A percentile compares a stretch with the other conserved stretches of the same genome.
Conservation (phyloP, 2,113 vertebrate genomes). For the Lota lota region DNA sequence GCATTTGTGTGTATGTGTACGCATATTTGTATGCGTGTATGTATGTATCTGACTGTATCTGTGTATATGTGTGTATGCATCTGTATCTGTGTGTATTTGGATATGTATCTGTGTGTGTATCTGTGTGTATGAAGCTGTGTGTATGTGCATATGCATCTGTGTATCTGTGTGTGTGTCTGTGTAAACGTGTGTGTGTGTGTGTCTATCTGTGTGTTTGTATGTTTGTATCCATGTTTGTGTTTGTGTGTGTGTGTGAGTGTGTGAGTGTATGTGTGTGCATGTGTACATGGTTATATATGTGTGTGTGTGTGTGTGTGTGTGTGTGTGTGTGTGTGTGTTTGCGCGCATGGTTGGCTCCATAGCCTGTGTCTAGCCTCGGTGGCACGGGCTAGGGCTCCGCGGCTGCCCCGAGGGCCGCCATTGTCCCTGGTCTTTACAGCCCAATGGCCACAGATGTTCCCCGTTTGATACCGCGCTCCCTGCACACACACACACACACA, state of each 20-base stretch:
- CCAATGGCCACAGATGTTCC: constrained; percentile 81
- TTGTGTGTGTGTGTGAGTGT: constrained; percentile 17
- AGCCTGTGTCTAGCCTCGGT: constrained; percentile 70
- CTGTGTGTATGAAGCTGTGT: not conserved
- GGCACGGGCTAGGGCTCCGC: constrained; percentile 69
- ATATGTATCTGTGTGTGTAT: not conserved
- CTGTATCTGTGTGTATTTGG: not conserved
- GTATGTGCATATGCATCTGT: too few relatives aligned
- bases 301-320: constrained; percentile 12
- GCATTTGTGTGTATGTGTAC: not conserved
- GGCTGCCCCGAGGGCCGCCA: constrained; percentile 67
- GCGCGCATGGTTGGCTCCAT: constrained; percentile 60
- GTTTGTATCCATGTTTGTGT: constrained; percentile 1
- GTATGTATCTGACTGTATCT: not conserved
- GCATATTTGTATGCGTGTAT: not conserved
- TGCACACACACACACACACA: constrained; percentile 26
- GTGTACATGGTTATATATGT: constrained; percentile 19
- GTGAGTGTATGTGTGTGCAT: constrained; percentile 12
- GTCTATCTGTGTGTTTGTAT: not conserved
- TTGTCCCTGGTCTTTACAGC: constrained; percentile 76
- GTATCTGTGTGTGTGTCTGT: not conserved
- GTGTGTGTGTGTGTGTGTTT: constrained; percentile 29
- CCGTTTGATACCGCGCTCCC: constrained; percentile 73
- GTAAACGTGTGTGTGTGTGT: not conserved
- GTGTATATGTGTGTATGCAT: not conserved